These are phyloP conservation scores for Sphenodon punctatus DNA, from an alignment of 2,797 vertebrate genomes.

Conservation along the genomic window DNA sequence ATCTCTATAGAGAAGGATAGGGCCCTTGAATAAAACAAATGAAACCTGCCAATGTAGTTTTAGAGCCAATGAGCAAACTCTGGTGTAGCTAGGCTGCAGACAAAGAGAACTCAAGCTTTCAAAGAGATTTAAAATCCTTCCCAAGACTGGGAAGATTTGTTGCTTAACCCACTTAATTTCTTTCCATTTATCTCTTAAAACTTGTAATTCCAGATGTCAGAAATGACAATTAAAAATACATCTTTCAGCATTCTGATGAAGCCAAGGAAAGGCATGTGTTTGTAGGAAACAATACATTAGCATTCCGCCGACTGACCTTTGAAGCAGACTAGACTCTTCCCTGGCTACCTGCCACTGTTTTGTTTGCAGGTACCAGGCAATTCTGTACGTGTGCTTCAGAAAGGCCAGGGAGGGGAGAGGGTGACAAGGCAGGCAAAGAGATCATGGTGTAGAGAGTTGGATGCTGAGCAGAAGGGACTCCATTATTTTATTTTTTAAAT, in stretches of 20 bases:
- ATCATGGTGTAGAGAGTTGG: too few relatives aligned
- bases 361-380: background rate
- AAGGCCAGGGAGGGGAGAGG: background rate
- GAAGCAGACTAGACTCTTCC: background rate
- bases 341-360: background rate
- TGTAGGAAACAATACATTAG: background rate
- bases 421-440: background rate
- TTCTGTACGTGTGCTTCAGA: background rate
- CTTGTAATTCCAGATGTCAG: background rate
- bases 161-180: background rate
- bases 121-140: background rate
- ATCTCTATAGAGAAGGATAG: background rate
- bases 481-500: too few relatives aligned
- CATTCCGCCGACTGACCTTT: background rate
- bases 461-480: too few relatives aligned
- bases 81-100: constrained; percentile 1
- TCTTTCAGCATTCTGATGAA: background rate
- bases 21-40: background rate
- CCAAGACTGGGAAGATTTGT: fast-evolving
- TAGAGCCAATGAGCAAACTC: background rate
- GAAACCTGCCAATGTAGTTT: fast-evolving
- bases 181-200: background rate
- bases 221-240: background rate
- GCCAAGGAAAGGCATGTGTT: background rate
- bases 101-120: background rate